These are phyloP conservation scores for Calliphora vicina DNA, from an alignment of 1,140 invertebrate species.

Conservation along the genomic window DNA sequence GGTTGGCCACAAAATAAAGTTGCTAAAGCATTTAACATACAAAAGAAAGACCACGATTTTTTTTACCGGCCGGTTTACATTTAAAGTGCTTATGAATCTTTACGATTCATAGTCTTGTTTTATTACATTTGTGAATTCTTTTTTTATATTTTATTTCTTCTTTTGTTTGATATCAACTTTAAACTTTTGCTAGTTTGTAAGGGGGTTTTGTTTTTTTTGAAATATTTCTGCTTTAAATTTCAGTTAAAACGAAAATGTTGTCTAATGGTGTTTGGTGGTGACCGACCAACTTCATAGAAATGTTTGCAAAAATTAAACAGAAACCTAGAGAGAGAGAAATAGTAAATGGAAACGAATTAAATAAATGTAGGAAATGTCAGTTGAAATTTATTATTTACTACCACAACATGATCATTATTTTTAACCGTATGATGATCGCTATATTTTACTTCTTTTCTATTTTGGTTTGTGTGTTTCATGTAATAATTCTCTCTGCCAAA, in stretches of 20 bases:
- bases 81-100: background rate
- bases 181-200: background rate
- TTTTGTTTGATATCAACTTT: background rate
- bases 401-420: slow-evolving; percentile 31
- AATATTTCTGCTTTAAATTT: background rate
- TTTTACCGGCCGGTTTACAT: background rate
- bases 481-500: background rate
- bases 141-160: background rate
- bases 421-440: slow-evolving; percentile 26
- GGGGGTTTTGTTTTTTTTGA: background rate
- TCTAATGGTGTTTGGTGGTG: background rate
- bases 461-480: background rate
- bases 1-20: background rate
- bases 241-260: background rate
- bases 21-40: background rate
- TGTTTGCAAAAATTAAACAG: background rate
- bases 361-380: slow-evolving; percentile 57
- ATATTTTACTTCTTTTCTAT: slow-evolving; percentile 10
- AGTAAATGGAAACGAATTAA: background rate
- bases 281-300: background rate
- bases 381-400: slow-evolving; percentile 46
- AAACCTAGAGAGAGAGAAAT: background rate
- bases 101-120: background rate
- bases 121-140: background rate
- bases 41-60: background rate